A percentile compares a stretch with the other conserved stretches of the same genome.
Evolutionary conservation across 1,140 invertebrate species (phyloP).

Genomic region (Drosophila tropicalis): DNA sequence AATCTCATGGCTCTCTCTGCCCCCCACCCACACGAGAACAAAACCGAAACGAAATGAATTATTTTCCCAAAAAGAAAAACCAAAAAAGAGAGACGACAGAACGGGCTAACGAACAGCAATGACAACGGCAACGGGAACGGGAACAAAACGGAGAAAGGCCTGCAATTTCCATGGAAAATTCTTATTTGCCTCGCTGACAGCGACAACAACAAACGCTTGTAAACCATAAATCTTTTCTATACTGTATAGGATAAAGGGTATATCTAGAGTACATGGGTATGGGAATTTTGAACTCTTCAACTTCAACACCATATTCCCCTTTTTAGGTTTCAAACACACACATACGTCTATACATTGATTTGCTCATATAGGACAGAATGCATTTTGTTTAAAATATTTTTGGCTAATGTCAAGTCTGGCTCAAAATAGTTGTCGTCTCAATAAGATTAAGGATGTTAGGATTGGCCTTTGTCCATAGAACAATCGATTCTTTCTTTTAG

Average conservation of each 20-base stretch:
- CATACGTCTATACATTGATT: no score
- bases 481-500: no score
- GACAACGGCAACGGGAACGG: slow-evolving; percentile 1
- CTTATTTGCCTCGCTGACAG: slow-evolving; percentile 40
- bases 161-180: slow-evolving; percentile 75
- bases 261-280: slow-evolving; percentile 7
- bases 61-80: slow-evolving; percentile 58
- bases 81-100: slow-evolving; percentile 2
- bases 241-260: slow-evolving; percentile 17
- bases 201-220: slow-evolving; percentile 53
- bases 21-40: background rate
- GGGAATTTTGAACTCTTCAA: slow-evolving; percentile 14
- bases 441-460: no score
- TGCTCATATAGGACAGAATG: background rate
- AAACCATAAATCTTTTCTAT: slow-evolving; percentile 71
- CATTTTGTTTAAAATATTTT: background rate
- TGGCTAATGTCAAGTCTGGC: no score
- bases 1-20: slow-evolving; percentile 41
- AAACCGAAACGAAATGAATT: slow-evolving; percentile 73
- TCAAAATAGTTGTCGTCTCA: no score
- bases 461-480: no score
- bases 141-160: slow-evolving; percentile 25
- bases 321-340: background rate
- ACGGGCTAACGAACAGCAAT: slow-evolving; percentile 35
- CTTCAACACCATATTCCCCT: background rate